Evolutionary conservation across 2,797 vertebrate genomes (phyloP), one percentile per base, ranked within the genome.

Genomic region (Phoeniculus purpureus): DNA sequence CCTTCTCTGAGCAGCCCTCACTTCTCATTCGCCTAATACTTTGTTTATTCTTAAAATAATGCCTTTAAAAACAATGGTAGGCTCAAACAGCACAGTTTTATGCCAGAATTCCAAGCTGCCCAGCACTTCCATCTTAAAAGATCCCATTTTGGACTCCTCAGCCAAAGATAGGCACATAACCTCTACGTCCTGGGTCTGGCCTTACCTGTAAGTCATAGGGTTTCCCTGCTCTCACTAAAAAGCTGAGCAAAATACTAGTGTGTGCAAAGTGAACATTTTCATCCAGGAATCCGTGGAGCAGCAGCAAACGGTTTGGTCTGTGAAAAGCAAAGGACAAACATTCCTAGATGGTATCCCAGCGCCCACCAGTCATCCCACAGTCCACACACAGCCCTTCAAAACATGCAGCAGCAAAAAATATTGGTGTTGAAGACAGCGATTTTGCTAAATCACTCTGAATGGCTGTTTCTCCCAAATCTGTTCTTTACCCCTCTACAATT

Each of bases 221-320:
- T 87, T 98, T 98, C 61, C 98, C 98, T 92, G 98, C 97, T 93
- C 98, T 97, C 93, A 98, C 98, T 95, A 98, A 97, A 90, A 98
- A 98, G 90, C 98, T 98, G 93, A 98, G 97, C 94, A 98, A 95
- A 93, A 98, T 97, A 95, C 97, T 98, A 66, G 98, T 98, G 76
- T 98, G 98, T 97, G 98, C 97, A 97, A 98, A 98, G 88, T 98
- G 98, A 90, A 98, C 98, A 3, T 98, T 98, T 93, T 98, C 98
- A 95, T 98, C 98, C 92, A 98, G 93, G 94, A 98, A 98, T 15
- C 98, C 98, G 1, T 98, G 98, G 8, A 98, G 95, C 80, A 98
- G 97, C 58, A 98, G 95, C 95, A 98, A 97, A 54, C 98, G 97
- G 87, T 98, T 98, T 70, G 98, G 98, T 94, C 98, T 98, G 90